Evolutionary conservation across 2,113 vertebrate genomes (phyloP), one percentile per base, ranked within the genome.

Genomic region (Odobenus rosmarus): DNA sequence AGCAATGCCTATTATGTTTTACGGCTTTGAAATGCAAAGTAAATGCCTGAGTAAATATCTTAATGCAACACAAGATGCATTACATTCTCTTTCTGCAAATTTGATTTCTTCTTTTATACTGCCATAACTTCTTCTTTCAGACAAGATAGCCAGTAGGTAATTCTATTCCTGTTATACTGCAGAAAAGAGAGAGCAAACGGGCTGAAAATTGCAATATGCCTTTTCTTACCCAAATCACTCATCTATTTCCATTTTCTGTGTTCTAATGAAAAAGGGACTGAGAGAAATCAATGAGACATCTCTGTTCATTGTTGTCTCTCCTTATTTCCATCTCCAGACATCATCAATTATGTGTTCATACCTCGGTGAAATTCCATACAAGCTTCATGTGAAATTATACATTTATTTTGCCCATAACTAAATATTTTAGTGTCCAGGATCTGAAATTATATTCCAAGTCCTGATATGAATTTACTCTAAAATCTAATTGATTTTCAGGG

Each of bases 41-140:
- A 74, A 87, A 84, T 86, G 36, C 62, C 2, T 53, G 15, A 84
- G 93, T 57, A 90, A 96, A 92, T 33, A 76, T 18, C 1, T 0
- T 53, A 81, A 71, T 7, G 18, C 9, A 92, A 46, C 21, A 74
- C 15, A 88, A 81, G 76, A 36, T 42, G 14, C 31, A 24, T 15
- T 87, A 16, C 10, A 26, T 46, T 90, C 83, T 95, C 18, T 90
- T 94, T 7, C 36, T 92, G 28, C 15, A 87, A 80, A 92, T 61
- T 16, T 62, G 6, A 96, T 93, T 95, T 93, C 61, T 95, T 89
- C n/a, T 85, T 89, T 92, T 76, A 94, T 46, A 69, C 24, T 31
- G 14, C 23, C 31, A 33, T 90, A 57, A 49, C 26, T 67, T 18
- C 28, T 55, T 69, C 53, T 90, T 93, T 67, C 23, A 91, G 33